Conservation (phyloP, 1,140 invertebrate genomes). For the Campoletis sonorensis region DNA sequence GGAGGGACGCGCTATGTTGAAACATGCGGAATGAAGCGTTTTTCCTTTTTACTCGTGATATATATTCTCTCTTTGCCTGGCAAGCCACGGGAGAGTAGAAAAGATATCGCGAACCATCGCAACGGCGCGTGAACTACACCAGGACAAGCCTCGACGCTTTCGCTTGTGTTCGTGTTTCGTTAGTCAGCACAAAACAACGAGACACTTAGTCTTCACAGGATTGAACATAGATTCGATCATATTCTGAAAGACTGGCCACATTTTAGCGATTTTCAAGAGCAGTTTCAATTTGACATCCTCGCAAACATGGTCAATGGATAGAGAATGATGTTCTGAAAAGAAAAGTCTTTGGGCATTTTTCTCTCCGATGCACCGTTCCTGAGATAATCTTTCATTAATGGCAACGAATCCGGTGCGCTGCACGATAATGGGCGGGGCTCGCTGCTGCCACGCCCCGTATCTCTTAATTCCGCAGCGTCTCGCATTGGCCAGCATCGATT, state of each 20-base stretch:
- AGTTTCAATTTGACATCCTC: background rate
- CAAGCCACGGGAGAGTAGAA: background rate
- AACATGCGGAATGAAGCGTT: conserved; percentile 5
- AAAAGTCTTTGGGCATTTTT: too few relatives aligned
- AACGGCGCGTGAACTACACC: background rate
- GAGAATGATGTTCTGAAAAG: too few relatives aligned
- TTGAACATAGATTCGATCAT: too few relatives aligned
- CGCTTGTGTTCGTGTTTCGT: background rate
- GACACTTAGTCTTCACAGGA: background rate
- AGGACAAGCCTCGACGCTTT: background rate
- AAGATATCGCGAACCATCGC: background rate
- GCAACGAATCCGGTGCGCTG: too few relatives aligned
- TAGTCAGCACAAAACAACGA: background rate
- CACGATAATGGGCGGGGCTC: too few relatives aligned
- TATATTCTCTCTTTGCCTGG: background rate
- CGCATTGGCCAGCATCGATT: too few relatives aligned
- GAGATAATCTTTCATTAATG: too few relatives aligned
- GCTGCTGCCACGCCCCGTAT: too few relatives aligned
- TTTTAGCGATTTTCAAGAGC: background rate
- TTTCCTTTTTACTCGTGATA: background rate
- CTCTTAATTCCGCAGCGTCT: too few relatives aligned
- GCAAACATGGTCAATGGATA: too few relatives aligned
- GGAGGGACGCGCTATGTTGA: background rate
- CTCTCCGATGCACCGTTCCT: background rate
- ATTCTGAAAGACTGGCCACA: background rate